A percentile compares a stretch with the other conserved stretches of the same genome.
Conservation (phyloP, 2,113 vertebrate species). For the Oreochromis tanganicae region DNA sequence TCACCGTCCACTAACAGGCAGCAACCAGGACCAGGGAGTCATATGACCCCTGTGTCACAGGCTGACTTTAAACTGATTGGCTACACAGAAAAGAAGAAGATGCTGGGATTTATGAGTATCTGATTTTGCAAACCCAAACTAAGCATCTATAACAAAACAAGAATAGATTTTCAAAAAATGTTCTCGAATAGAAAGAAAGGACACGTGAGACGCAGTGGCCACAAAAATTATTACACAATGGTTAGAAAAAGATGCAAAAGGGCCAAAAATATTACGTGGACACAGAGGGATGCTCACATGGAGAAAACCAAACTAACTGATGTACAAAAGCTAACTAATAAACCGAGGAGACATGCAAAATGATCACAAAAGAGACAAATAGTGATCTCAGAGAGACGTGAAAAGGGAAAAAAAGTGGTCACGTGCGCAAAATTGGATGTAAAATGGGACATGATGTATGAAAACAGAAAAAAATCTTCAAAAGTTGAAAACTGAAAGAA, state of each 20-base stretch:
- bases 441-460: not conserved
- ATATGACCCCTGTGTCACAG: not conserved
- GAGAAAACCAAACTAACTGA: not conserved
- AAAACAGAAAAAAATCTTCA: not conserved
- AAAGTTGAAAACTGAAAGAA: not conserved
- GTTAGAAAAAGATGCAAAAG: not conserved
- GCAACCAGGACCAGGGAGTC: not conserved
- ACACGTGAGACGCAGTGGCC: accelerated
- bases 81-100: accelerated
- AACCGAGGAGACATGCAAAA: accelerated
- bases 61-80: not conserved
- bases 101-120: not conserved
- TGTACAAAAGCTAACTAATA: accelerated
- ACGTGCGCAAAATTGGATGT: not conserved
- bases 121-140: accelerated
- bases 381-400: not conserved
- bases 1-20: not conserved
- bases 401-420: accelerated
- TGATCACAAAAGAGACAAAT: not conserved
- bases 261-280: not conserved
- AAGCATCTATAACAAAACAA: not conserved
- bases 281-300: not conserved
- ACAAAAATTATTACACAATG: accelerated
- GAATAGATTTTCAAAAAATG: not conserved
- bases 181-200: not conserved